Conservation (phyloP, 2,113 vertebrate species). For the Perccottus glenii region DNA sequence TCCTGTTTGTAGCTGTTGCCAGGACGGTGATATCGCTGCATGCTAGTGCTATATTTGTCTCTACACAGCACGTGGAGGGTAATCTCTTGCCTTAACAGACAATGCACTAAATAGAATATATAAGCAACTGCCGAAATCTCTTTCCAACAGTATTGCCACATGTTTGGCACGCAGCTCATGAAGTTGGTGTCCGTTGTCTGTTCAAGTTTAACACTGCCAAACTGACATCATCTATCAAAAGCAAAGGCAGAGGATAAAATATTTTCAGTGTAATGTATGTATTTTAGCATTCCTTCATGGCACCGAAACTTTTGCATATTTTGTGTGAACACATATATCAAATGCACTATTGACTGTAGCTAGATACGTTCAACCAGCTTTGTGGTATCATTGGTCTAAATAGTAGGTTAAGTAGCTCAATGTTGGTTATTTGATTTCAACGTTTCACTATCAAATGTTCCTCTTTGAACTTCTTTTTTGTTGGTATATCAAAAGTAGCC, state of each 20-base stretch:
- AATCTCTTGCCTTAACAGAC: conserved; percentile 80
- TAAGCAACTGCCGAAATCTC: conserved; percentile 76
- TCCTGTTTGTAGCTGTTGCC: conserved; percentile 73
- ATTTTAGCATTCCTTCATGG: conserved; percentile 73
- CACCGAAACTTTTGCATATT: conserved; percentile 75
- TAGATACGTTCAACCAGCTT: conserved; percentile 78
- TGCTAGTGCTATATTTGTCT: conserved; percentile 76
- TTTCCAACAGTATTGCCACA: conserved; percentile 74
- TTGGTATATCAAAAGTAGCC: conserved; percentile 70
- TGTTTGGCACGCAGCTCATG: conserved; percentile 67
- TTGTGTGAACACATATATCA: conserved; percentile 79
- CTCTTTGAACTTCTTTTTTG: conserved; percentile 38
- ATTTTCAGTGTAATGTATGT: conserved; percentile 65
- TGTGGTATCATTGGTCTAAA: conserved; percentile 76
- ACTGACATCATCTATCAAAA: conserved; percentile 56
- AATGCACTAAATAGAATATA: conserved; percentile 77
- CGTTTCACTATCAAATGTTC: conserved; percentile 64
- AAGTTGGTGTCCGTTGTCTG: conserved; percentile 64
- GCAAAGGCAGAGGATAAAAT: conserved; percentile 59
- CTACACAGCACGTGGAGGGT: conserved; percentile 76
- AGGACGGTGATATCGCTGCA: conserved; percentile 70
- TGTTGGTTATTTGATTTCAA: conserved; percentile 71
- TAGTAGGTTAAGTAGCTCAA: conserved; percentile 76
- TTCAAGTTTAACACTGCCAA: conserved; percentile 75
- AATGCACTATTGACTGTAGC: conserved; percentile 83